These are phyloP conservation scores for Physocephala rufipes DNA, from an alignment of 2,888 invertebrate species.

Conservation along the genomic window DNA sequence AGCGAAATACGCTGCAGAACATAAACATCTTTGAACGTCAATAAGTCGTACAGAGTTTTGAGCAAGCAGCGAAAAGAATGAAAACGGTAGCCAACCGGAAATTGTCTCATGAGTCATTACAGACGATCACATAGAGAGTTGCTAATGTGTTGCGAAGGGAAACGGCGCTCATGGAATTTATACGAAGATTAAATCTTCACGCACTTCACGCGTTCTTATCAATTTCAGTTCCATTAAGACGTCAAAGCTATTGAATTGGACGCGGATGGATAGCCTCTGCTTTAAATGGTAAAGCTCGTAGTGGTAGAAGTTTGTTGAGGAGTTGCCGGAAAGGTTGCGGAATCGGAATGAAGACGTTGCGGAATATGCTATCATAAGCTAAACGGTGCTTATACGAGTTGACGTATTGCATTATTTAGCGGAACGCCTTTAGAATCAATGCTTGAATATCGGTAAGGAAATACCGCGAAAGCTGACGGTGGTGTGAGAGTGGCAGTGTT, in stretches of 20 bases:
- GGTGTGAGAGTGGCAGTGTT: too few relatives aligned
- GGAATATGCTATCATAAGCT: slow-evolving; percentile 17
- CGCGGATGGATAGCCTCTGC: slow-evolving; percentile 39
- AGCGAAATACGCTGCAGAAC: too few relatives aligned
- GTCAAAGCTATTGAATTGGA: too few relatives aligned
- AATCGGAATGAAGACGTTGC: not conserved
- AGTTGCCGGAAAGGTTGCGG: not conserved
- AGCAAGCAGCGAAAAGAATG: not conserved
- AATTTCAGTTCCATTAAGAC: slow-evolving; percentile 49
- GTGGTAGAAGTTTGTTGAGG: not conserved
- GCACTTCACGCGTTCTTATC: slow-evolving; percentile 40
- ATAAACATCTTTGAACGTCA: not conserved
- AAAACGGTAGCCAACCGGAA: not conserved
- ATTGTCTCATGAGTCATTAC: not conserved
- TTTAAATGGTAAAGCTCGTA: slow-evolving; percentile 11
- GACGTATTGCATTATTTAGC: slow-evolving; percentile 6
- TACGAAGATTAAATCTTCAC: slow-evolving; percentile 16
- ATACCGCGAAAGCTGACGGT: not conserved
- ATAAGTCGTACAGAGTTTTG: not conserved
- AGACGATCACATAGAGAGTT: not conserved
- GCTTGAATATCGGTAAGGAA: not conserved
- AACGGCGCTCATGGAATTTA: slow-evolving; percentile 16
- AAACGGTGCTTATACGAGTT: slow-evolving; percentile 8
- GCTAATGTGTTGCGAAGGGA: slow-evolving; percentile 3
- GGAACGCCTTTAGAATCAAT: slow-evolving; percentile 15